phyloP scores from a whole-genome alignment of 2,888 invertebrate genomes.

The Meteorus colon region DNA sequence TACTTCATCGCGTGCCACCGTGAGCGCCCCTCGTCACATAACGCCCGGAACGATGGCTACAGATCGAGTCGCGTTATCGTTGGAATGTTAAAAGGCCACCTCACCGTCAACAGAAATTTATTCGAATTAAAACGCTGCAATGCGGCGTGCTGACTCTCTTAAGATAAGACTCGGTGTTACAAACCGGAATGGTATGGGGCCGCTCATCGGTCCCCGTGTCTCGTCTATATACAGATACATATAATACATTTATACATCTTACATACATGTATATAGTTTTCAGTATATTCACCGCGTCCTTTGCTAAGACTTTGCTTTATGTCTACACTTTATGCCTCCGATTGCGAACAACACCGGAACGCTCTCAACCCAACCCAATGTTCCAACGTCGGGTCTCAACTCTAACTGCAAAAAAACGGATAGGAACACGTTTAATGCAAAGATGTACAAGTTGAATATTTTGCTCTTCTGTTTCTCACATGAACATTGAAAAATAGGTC shows the following conservation, averaged over 20 bases:
- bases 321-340: conserved; percentile 73
- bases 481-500: neutral
- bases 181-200: conserved; percentile 47
- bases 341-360: conserved; percentile 73
- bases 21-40: conserved; percentile 4
- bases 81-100: conserved; percentile 72
- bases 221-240: conserved; percentile 1
- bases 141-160: conserved; percentile 62
- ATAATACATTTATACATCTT: neutral
- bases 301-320: conserved; percentile 64
- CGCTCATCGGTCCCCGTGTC: conserved; percentile 18
- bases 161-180: conserved; percentile 60
- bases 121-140: conserved; percentile 70
- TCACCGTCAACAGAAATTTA: conserved; percentile 72
- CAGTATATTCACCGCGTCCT: conserved; percentile 39
- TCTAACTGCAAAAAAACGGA: conserved; percentile 61
- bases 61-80: conserved; percentile 61
- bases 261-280: conserved; percentile 10
- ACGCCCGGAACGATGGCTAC: neutral
- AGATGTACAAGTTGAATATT: conserved; percentile 57
- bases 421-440: conserved; percentile 68
- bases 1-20: neutral
- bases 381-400: conserved; percentile 53
- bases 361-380: conserved; percentile 68
- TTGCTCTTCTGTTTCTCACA: conserved; percentile 33